Evolutionary conservation across 35 echinoderm and acorn worm genomes (phyloP).

Genomic region (Anneissia japonica): DNA sequence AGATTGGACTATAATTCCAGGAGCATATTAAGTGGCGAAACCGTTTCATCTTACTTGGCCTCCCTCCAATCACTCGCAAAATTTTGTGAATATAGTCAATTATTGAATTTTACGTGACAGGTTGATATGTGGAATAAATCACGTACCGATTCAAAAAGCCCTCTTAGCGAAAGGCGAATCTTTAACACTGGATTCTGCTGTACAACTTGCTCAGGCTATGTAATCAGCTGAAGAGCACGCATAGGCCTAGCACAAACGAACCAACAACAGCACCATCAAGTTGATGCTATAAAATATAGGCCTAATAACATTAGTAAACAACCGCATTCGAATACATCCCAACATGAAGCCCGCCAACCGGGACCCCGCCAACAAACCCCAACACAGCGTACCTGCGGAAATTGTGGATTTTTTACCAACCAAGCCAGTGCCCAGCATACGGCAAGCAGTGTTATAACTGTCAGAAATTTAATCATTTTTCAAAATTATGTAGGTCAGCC

Average conservation of each 20-base stretch:
- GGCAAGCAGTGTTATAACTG: conserved; percentile 35
- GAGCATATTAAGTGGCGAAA: background rate
- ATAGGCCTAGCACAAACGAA: background rate
- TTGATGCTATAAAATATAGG: background rate
- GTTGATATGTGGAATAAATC: background rate
- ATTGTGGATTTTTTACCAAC: background rate
- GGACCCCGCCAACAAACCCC: background rate
- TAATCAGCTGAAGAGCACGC: background rate
- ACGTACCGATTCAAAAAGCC: background rate
- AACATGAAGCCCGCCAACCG: background rate
- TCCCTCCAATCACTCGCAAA: background rate
- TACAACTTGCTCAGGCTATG: background rate
- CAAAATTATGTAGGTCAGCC: background rate
- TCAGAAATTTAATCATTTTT: conserved; percentile 25
- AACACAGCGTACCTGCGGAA: conserved; percentile 6
- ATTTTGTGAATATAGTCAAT: background rate
- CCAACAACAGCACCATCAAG: background rate
- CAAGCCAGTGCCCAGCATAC: conserved; percentile 4
- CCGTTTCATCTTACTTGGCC: background rate
- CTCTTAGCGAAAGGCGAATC: background rate
- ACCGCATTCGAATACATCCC: too few relatives aligned
- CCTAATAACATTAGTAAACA: too few relatives aligned
- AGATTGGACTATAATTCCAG: background rate
- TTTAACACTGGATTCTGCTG: background rate
- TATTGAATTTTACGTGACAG: background rate